phyloP scores from a whole-genome alignment of 1,140 invertebrate genomes.

The Rhopalosiphum maidis region DNA sequence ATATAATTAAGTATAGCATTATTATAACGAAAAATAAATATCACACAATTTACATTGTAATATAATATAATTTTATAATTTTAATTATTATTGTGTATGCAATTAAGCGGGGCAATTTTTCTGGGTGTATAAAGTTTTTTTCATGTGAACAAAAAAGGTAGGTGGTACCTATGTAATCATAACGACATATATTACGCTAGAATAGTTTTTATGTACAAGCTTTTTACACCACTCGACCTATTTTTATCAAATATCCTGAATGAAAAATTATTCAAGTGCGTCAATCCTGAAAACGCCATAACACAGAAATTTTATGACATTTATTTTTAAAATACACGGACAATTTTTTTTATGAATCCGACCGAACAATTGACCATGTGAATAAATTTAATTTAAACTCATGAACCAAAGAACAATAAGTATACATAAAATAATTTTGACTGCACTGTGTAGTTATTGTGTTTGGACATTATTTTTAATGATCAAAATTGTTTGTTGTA shows the following conservation, averaged over 20 bases:
- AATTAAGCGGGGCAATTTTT: neutral
- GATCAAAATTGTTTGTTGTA: neutral
- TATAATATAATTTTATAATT: neutral
- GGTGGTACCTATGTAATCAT: neutral
- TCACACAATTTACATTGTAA: neutral
- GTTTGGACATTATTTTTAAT: slow-evolving; percentile 3
- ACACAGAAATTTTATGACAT: neutral
- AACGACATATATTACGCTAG: neutral
- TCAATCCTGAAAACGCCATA: neutral
- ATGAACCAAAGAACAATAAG: neutral
- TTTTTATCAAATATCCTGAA: neutral
- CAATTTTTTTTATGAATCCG: neutral
- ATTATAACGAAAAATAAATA: neutral
- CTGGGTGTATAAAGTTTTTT: neutral
- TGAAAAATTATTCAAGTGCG: slow-evolving; percentile 25
- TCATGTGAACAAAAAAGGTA: neutral
- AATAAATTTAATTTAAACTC: neutral
- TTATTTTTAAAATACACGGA: neutral
- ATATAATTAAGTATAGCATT: too few relatives aligned
- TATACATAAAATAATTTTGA: neutral
- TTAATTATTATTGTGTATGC: neutral
- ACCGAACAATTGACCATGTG: neutral
- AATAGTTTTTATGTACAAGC: neutral
- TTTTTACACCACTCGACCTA: slow-evolving; percentile 16
- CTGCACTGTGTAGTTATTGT: neutral